Percentiles rank a stretch among this genome's conserved stretches.
Conservation (phyloP, 37 sponge, comb jelly and placozoan genomes). For the Aphrocallistes beatrix region DNA sequence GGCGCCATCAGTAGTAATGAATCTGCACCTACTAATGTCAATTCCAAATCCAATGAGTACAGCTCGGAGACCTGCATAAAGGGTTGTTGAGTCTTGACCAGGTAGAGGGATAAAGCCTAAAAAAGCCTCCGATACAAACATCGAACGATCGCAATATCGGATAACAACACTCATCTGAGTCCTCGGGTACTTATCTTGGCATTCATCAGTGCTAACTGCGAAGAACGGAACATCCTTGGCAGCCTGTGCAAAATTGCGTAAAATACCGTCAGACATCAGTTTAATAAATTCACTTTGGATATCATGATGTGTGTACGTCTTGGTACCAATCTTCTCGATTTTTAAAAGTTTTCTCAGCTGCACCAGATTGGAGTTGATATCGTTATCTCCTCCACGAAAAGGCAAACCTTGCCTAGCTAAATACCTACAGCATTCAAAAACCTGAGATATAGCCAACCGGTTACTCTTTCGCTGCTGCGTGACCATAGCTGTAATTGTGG, state of each 20-base stretch:
- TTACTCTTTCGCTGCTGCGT: neutral
- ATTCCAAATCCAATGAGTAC: neutral
- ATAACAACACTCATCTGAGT: neutral
- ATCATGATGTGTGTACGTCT: neutral
- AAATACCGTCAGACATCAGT: neutral
- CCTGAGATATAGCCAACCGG: neutral
- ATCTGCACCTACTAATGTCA: neutral
- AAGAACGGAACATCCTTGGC: neutral
- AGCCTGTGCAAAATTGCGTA: neutral
- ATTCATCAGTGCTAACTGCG: neutral
- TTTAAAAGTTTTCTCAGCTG: neutral
- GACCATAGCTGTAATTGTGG: neutral
- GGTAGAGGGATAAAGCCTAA: neutral
- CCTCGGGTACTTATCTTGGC: neutral
- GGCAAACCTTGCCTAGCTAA: neutral
- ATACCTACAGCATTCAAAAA: neutral
- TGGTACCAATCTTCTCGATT: neutral
- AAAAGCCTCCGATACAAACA: neutral
- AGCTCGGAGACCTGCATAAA: neutral
- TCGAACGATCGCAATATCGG: neutral
- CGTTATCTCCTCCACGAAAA: neutral
- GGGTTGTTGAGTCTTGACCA: neutral
- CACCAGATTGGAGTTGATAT: neutral
- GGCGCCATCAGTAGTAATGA: neutral
- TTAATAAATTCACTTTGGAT: neutral